Base-by-base conservation (phyloP, 2,888 invertebrate species). In the Dynastes grantii region DNA sequence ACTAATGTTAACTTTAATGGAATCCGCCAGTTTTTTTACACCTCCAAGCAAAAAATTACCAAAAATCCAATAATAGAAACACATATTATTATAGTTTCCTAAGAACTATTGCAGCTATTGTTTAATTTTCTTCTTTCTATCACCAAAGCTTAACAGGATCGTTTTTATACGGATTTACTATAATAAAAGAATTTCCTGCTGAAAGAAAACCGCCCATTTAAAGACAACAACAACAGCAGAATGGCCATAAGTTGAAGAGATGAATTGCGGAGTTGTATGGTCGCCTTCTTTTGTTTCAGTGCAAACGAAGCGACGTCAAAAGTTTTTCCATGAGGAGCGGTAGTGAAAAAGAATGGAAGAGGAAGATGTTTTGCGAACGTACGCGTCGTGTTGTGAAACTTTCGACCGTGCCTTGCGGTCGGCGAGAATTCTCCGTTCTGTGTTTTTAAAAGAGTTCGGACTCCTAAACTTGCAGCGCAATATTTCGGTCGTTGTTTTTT, bases 331-430 rank as follows among this genome's bases (percentile, higher is more conserved):
- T 0, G 55, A 16, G 49, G 45, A 45, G 22, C 45, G 61, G 27
- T 40, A 3, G 22, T 16, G n/a, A 75, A 53, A 55, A 71, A 75
- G 73, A 22, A 40, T 27, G 61, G n/a, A 61, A 75, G 8, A 40
- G 45, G 45, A 73, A 75, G 61, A 75, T 75, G 73, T 75, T 75
- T 75, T 75, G 73, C 61, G 13, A 58, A 6, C 22, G 22, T 58
- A 16, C 22, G 55, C 22, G 16, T 22, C n/a, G 16, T 58, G 55
- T 27, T 22, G 45, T 13, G 71, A 22, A 45, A 75, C 27, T 45
- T 45, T 40, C 45, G 40, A 0, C 40, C 8, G 55, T 13, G 55
- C 16, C 29, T 58, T 55, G 37, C 27, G 9, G 73, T 75, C 45
- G 40, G 45, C 13, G 61, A 75, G 45, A 75, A 75, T 75, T 75